Evolutionary conservation across 37 sponge, comb jelly and placozoan genomes (phyloP).

Genomic region (Diacarnus erythraeanus): DNA sequence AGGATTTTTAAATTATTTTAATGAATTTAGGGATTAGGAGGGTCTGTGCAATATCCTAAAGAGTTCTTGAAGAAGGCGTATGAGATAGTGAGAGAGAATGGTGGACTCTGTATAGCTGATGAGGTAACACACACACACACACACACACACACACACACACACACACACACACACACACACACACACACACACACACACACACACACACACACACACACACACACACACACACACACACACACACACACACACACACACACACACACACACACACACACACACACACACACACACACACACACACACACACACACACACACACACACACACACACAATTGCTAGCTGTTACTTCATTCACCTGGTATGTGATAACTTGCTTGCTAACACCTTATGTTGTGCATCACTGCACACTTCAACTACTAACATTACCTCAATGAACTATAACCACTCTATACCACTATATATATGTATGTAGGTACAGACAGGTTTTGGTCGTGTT

Average conservation of each 20-base stretch:
- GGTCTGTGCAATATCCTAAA: constrained; percentile 77
- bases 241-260: too few species aligned
- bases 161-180: neutral
- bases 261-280: too few species aligned
- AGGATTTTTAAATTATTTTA: too few species aligned
- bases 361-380: too few species aligned
- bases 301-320: too few species aligned
- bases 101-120: constrained; percentile 84
- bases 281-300: too few species aligned
- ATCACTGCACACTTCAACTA: neutral
- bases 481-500: constrained; percentile 93
- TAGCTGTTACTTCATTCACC: too few species aligned
- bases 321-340: too few species aligned
- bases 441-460: too few species aligned
- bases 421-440: neutral
- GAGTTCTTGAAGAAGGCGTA: constrained; percentile 72
- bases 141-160: neutral
- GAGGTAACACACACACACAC: constrained; percentile 80
- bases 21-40: constrained; percentile 81
- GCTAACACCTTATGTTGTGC: neutral
- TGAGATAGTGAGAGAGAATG: constrained; percentile 68
- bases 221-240: too few species aligned
- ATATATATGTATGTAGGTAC: constrained; percentile 72
- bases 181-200: constrained; percentile 4
- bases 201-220: too few species aligned